Base-by-base conservation (phyloP, 2,797 vertebrate species). In the Paedocypris micromegethes region DNA sequence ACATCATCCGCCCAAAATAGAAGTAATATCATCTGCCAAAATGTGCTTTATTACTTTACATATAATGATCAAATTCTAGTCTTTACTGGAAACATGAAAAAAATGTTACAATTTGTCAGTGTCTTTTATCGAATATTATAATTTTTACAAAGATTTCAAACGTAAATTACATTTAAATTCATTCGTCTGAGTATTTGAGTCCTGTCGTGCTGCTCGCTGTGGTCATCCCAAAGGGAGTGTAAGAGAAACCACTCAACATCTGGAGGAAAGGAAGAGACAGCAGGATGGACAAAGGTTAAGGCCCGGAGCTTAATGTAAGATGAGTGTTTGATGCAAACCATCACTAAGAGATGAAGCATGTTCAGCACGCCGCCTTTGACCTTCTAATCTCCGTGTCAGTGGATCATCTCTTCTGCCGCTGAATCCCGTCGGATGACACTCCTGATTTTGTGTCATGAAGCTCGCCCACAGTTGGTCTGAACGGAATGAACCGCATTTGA, bases 191-290 rank as follows among this genome's bases (percentile, higher is more conserved):
- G 60, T 59, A 58, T 64, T n/a, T 54, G 48, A 68, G 49, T 44
- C 44, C 47, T 66, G 51, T 64, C 40, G 39, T 42, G 64, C 49
- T 61, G 9, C 23, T 1, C 23, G 1, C 23, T 70, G 51, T 49
- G 47, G 49, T 23, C 52, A 41, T 42, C 50, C 46, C 46, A 45
- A 9, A 66, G 53, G 60, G 46, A 68, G 64, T 57, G 56, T 72
- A 47, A 72, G 44, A 60, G 64, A 68, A 56, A 70, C 8, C 58
- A 61, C 54, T 70, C 47, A 71, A 64, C 70, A 72, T 70, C 66
- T 75, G 72, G 70, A 72, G 44, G 3, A 56, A 41, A 62, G 23
- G 9, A 43, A 63, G 44, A 7, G 7, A 37, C 40, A 39, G 9
- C 43, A 46, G 5, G 39, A 42, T 39, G 37, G 50, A 51, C 49